Evolutionary conservation across 2,797 vertebrate genomes (phyloP), one percentile per base, ranked within the genome.

Genomic region (Natrix natrix): DNA sequence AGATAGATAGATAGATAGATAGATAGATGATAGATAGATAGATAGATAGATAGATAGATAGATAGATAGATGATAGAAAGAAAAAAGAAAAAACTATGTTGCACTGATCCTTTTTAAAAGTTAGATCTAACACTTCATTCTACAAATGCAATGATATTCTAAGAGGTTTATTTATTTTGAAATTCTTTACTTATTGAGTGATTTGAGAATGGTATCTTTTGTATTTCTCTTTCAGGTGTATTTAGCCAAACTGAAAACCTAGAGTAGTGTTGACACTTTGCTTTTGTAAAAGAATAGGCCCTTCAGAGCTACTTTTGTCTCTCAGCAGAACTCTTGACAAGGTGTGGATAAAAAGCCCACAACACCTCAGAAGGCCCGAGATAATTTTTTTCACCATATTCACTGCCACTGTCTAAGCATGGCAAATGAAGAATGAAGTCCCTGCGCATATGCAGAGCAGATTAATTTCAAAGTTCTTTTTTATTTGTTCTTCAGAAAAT

Each of bases 321-420:
- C 95, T 98, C 97, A 97, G 92, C 96, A 93, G 93, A 86, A 93
- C 94, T 92, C 69, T 97, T 97, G 97, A 98, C 98, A 98, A 97
- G 96, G 96, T 92, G 96, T 94, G 95, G 96, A 98, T 95, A 95
- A 97, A 96, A 95, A 59, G 74, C 83, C 97, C 95, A 93, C 92
- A 94, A 94, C 93, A 93, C 95, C 96, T 97, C 95, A 96, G 94
- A 95, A 86, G 26, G 60, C 92, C 96, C 96, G 92, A 92, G 95
- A 95, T 95, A 96, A 96, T 95, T 94, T 94, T 97, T 94, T 94
- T 97, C 96, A 96, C 96, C 97, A 97, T 97, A 97, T 97, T 93
- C 94, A 95, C 91, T 94, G 93, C 95, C 95, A 97, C 97, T 97
- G 94, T 66, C 0, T 88, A 52, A 92, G 95, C 95, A 94, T 93